Conservation (phyloP, 1,140 invertebrate species). For the Trichogramma pretiosum region DNA sequence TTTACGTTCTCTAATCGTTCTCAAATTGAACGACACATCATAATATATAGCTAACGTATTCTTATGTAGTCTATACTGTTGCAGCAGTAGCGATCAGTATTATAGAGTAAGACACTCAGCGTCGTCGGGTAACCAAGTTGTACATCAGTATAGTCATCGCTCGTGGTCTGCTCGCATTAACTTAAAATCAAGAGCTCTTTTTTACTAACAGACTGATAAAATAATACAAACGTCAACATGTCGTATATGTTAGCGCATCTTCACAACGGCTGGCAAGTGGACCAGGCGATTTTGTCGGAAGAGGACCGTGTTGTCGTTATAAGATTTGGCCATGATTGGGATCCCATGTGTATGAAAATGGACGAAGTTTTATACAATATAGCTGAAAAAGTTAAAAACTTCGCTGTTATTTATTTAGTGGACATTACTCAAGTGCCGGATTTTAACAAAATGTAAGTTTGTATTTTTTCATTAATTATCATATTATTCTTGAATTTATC, state of each 20-base stretch:
- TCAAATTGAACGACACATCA: no score
- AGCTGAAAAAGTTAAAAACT: conserved; percentile 97
- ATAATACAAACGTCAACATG: conserved; percentile 55
- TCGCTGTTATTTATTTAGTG: conserved; percentile 95
- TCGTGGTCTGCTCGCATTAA: no score
- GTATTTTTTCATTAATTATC: conserved; percentile 6
- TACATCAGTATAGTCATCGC: no score
- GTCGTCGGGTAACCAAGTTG: no score
- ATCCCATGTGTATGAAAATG: conserved; percentile 99
- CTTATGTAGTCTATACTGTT: no score
- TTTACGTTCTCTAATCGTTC: no score
- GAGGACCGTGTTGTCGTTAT: conserved; percentile 98
- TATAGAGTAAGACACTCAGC: no score
- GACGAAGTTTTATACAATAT: conserved; percentile 98
- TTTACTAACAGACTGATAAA: not conserved
- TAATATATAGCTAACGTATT: no score
- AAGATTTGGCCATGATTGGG: conserved; percentile 98
- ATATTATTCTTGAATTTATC: not conserved
- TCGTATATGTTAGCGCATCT: conserved; percentile 99
- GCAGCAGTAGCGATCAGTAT: no score
- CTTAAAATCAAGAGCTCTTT: no score
- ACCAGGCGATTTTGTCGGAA: conserved; percentile 96
- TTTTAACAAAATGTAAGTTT: conserved; percentile 93
- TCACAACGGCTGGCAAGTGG: conserved; percentile 98
- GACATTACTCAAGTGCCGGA: conserved; percentile 98